These are phyloP conservation scores for Drosophila ohnishii DNA, from an alignment of 1,140 invertebrate species.

Conservation along the genomic window DNA sequence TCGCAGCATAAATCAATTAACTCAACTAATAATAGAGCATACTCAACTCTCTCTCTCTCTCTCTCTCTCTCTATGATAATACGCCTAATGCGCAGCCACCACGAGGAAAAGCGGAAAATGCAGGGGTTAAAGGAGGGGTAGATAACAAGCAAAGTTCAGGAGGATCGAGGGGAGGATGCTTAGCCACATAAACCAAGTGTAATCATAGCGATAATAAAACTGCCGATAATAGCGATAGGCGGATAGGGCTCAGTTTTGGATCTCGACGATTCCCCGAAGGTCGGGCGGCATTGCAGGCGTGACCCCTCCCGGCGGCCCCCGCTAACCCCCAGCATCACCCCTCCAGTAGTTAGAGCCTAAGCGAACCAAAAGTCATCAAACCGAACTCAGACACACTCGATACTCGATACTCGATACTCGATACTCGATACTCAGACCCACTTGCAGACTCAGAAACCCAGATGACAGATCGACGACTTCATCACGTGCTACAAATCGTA, in stretches of 20 bases:
- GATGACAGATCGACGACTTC: constrained; percentile 15
- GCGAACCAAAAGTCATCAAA: background rate
- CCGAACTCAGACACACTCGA: background rate
- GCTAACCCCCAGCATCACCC: background rate
- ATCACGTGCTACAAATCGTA: constrained; percentile 78
- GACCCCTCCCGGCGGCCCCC: background rate
- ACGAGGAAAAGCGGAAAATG: constrained; percentile 18
- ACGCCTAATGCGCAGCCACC: constrained; percentile 34
- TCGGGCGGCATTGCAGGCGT: constrained; percentile 38
- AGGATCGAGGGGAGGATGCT: constrained; percentile 3
- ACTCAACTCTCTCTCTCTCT: constrained; percentile 41
- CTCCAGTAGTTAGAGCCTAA: constrained; percentile 10
- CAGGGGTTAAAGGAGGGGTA: background rate
- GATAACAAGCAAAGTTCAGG: too few species aligned
- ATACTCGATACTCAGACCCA: background rate
- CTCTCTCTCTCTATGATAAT: constrained; percentile 35
- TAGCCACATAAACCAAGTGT: constrained; percentile 39
- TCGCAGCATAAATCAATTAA: constrained; percentile 61
- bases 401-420: background rate
- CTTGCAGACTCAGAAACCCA: background rate
- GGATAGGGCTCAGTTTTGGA: constrained; percentile 17
- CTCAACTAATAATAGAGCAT: constrained; percentile 54
- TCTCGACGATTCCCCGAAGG: constrained; percentile 24
- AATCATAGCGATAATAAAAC: constrained; percentile 34
- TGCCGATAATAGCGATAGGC: constrained; percentile 21